phyloP scores from a whole-genome alignment of 1,140 invertebrate genomes.

The Lucilia sericata region DNA sequence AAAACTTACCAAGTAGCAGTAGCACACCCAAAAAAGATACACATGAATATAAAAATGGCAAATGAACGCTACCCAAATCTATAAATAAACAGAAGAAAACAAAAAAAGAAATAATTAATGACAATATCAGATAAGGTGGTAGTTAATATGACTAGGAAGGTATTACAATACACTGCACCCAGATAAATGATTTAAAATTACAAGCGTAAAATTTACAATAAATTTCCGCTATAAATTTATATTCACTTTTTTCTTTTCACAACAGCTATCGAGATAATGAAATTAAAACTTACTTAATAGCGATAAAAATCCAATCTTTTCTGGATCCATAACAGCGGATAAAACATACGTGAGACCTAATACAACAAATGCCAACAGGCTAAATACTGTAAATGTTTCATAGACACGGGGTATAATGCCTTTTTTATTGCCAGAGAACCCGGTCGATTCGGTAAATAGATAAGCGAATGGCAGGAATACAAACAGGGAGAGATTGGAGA shows the following conservation, averaged over 20 bases:
- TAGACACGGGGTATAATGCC: slow-evolving; percentile 90
- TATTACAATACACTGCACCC: slow-evolving; percentile 26
- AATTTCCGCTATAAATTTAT: slow-evolving; percentile 37
- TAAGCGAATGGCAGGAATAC: slow-evolving; percentile 97
- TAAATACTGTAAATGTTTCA: slow-evolving; percentile 91
- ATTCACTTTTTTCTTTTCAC: slow-evolving; percentile 9
- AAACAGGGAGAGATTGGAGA: slow-evolving; percentile 96
- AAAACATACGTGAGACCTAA: slow-evolving; percentile 92
- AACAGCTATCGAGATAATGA: background rate
- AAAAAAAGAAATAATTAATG: slow-evolving; percentile 52
- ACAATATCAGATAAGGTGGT: slow-evolving; percentile 21
- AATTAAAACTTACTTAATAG: slow-evolving; percentile 78
- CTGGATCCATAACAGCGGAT: slow-evolving; percentile 83
- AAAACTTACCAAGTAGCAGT: slow-evolving; percentile 86
- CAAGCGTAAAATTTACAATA: slow-evolving; percentile 22
- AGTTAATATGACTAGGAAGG: background rate
- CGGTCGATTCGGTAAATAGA: slow-evolving; percentile 97
- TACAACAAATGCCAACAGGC: slow-evolving; percentile 84
- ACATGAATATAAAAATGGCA: slow-evolving; percentile 96
- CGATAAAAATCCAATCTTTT: slow-evolving; percentile 80
- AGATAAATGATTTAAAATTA: slow-evolving; percentile 29
- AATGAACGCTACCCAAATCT: slow-evolving; percentile 92
- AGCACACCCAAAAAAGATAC: slow-evolving; percentile 96
- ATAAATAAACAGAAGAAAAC: slow-evolving; percentile 66
- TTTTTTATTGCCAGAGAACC: slow-evolving; percentile 87